Evolutionary conservation across 2,113 vertebrate genomes (phyloP), one percentile per base, ranked within the genome.

Genomic region (Ictalurus furcatus): DNA sequence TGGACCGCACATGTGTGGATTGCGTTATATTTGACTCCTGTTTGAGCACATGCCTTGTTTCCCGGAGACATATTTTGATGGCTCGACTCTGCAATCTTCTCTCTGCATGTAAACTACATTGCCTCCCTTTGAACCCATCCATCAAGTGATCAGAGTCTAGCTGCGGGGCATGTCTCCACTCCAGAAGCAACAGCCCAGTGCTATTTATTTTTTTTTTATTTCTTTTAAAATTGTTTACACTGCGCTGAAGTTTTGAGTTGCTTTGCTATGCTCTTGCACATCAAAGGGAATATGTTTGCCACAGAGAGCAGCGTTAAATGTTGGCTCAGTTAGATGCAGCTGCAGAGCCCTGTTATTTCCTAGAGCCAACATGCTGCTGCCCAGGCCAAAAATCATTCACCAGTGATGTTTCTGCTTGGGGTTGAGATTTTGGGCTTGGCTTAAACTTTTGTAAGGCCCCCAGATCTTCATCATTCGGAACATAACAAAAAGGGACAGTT

Each of bases 381-480:
- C 40, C 12, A 25, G 25, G 79, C 59, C 71, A 80, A 44, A 88
- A 74, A 76, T 90, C 56, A n/a, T 59, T 86, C 34, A 19, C 11
- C 71, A 82, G 59, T 88, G 91, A 88, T 76, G 28, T 85, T 90
- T 89, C 91, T 86, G 87, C 90, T 82, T 74, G 89, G 85, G 85
- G 79, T 56, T 37, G 79, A 88, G 48, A 44, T n/a, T 85, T 61
- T 59, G 74, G 87, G 83, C 79, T 48, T 71, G 63, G 91, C 88
- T 85, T 89, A 61, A 83, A 74, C 69, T 88, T 87, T 80, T 90
- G 65, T 89, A 44, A 40, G 58, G 69, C 58, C 90, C 92, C 88
- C 86, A 93, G 88, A 80, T 90, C 83, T 90, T 85, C 91, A 87
- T 90, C 90, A 86, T 85, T 89, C 88, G 89, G 87, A 92, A 83